Evolutionary conservation across 2,888 invertebrate genomes (phyloP), one percentile per base, ranked within the genome.

Genomic region (Alloscopus bannaensis): DNA sequence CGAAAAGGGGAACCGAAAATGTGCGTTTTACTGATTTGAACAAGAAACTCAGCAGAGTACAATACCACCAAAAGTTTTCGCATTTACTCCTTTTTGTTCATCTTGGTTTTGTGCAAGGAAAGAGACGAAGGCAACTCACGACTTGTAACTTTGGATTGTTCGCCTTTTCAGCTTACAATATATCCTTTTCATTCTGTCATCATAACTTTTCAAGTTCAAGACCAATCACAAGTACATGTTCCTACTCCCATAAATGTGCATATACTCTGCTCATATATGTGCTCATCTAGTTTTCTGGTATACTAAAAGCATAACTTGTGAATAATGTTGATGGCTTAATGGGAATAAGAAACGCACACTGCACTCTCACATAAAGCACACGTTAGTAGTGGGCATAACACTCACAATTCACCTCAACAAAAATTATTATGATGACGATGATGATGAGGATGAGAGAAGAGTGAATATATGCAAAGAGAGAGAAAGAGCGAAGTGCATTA

Each of bases 161-260:
- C 65, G 16, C n/a, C 62, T 8, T 24, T 40, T 65, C 50, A 66
- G 6, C 42, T n/a, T n/a, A 55, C 24, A 20, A 55, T 3, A 29
- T 20, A 50, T 50, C 4, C 24, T 11, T 11, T 29, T 57, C 57
- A 29, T 29, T 45, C 36, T 68, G 64, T 76, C 76, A 76, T 69
- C 62, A 59, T 64, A 64, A 36, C 42, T 76, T 69, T 52, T 52
- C 76, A 76, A 76, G 76, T 76, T 76, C 76, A 76, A 69, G 69
- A 69, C 69, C 60, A n/a, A 69, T 59, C 64, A 72, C 50, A n/a
- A n/a, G n/a, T n/a, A n/a, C n/a, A n/a, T n/a, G n/a, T n/a, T n/a
- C n/a, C n/a, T n/a, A n/a, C n/a, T n/a, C n/a, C n/a, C n/a, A n/a
- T n/a, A n/a, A n/a, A n/a, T n/a, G n/a, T n/a, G n/a, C n/a, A n/a